Evolutionary conservation across 2,888 invertebrate genomes (phyloP), one percentile per base, ranked within the genome.

Genomic region (Fragum sueziense): DNA sequence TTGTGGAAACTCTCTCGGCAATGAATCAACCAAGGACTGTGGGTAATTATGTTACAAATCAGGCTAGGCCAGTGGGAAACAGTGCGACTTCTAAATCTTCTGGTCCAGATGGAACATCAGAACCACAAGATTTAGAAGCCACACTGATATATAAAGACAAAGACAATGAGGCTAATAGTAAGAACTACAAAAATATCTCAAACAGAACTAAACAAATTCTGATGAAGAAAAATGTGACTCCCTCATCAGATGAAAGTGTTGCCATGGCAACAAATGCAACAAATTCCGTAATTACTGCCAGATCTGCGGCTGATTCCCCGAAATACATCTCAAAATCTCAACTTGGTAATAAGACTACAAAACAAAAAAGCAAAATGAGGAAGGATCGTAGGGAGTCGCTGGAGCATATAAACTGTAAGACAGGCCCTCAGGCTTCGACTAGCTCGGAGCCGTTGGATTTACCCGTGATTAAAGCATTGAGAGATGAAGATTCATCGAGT

Each of bases 401-500:
- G 27, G 84, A 81, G 52, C 75, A 76, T 27, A 84, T 84, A n/a
- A 67, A 82, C 31, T 79, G 84, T 70, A 82, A 71, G 54, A 82
- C 82, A 29, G 81, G 84, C 33, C 57, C 81, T 0, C 76, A 70
- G 61, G 20, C 65, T 7, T 57, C 68, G 6, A 34, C 52, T 6
- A 72, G 31, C 20, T 69, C 27, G 9, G 59, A 22, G 6, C 29
- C 29, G 4, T 41, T 69, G 20, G 79, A 76, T 37, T 20, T 59
- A 22, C 76, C 76, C 2, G 41, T 62, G 29, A 62, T 72, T 14
- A 85, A 85, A 68, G 54, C 81, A 20, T 65, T 86, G 31, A 70
- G 76, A 11, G 84, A 85, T 51, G 70, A 81, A 1, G 87, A 88
- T 31, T 84, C 80, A 67, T 54, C 74, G 2, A 84, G 75, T 74